Percentiles rank a stretch among this genome's conserved stretches.
These are phyloP conservation scores for Lamellibrachia satsuma DNA, from an alignment of 2,888 invertebrate species.

Conservation along the genomic window DNA sequence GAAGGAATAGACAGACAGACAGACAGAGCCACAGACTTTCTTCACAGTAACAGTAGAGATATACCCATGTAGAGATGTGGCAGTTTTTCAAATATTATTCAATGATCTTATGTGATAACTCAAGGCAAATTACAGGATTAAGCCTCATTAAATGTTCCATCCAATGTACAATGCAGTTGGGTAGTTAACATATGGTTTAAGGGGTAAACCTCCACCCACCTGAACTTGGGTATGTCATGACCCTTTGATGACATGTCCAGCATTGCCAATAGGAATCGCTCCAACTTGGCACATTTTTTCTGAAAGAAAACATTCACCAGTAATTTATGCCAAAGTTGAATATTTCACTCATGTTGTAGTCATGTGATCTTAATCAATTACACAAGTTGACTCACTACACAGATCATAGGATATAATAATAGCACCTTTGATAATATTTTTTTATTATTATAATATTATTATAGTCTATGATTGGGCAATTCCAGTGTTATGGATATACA, in stretches of 20 bases:
- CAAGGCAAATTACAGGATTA: not conserved
- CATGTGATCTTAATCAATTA: too few relatives aligned
- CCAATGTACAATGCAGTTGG: not conserved
- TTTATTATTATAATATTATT: too few relatives aligned
- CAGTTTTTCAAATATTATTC: not conserved
- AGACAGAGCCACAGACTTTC: too few relatives aligned
- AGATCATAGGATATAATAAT: too few relatives aligned
- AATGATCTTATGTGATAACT: not conserved
- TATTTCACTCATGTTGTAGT: too few relatives aligned
- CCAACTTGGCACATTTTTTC: not conserved
- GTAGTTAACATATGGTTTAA: not conserved
- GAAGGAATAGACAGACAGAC: too few relatives aligned
- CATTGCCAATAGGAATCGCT: not conserved
- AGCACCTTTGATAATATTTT: too few relatives aligned
- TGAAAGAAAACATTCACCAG: not conserved
- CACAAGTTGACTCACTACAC: too few relatives aligned
- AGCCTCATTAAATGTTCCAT: not conserved
- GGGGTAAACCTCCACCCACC: not conserved
- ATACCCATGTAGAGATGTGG: too few relatives aligned
- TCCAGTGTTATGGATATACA: too few relatives aligned
- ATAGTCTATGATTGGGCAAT: too few relatives aligned
- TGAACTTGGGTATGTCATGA: conserved; percentile 17
- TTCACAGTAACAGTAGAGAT: too few relatives aligned
- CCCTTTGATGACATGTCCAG: not conserved
- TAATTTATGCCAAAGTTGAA: not conserved